A percentile compares a stretch with the other conserved stretches of the same genome.
phyloP scores from a whole-genome alignment of 2,888 invertebrate species.

The Drosophila formosana region DNA sequence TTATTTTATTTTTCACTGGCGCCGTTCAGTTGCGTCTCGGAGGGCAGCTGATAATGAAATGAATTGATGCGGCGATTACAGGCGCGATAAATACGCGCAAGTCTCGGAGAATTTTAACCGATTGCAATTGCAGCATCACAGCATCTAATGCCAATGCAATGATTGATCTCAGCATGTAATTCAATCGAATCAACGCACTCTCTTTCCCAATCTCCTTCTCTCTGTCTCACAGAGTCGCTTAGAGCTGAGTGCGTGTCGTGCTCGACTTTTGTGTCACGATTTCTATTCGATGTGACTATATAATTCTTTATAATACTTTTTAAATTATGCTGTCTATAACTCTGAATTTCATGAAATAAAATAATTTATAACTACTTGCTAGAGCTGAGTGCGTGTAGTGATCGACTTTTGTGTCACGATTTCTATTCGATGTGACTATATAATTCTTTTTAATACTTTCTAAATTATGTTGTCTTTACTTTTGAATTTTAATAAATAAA shows the following conservation, averaged over 20 bases:
- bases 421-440: background rate
- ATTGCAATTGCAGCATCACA: constrained; percentile 34
- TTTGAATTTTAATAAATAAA: too few species aligned
- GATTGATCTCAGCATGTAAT: constrained; percentile 60
- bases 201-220: background rate
- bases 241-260: background rate
- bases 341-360: too few species aligned
- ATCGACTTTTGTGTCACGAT: background rate
- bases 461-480: too few species aligned
- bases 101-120: constrained; percentile 41
- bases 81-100: constrained; percentile 82
- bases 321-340: too few species aligned
- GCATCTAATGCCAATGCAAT: constrained; percentile 60
- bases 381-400: background rate
- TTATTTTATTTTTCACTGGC: constrained; percentile 4
- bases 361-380: background rate
- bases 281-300: too few species aligned
- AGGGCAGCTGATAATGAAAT: constrained; percentile 82
- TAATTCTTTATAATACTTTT: too few species aligned
- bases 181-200: constrained; percentile 63
- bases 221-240: background rate
- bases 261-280: too few species aligned
- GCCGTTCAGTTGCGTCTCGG: constrained; percentile 43
- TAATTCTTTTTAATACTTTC: too few species aligned
- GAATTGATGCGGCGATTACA: constrained; percentile 78